Evolutionary conservation across 1,140 invertebrate species (phyloP), one percentile per base, ranked within the genome.

Genomic region (Diploscapter pachys): DNA sequence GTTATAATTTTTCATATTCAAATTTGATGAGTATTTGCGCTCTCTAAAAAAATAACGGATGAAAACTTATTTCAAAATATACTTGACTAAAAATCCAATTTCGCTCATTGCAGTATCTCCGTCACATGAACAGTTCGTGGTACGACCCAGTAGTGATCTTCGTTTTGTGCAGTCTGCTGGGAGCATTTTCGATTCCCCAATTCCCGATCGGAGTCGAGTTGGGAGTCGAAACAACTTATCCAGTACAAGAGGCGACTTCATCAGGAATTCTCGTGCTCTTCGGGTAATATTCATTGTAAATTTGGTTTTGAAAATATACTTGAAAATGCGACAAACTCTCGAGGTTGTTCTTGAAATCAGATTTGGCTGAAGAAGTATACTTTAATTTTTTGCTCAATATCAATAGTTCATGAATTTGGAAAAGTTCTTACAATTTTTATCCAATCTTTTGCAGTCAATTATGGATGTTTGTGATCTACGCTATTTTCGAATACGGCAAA

Each of bases 161-260:
- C 56, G 51, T 76, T 50, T 62, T 59, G 9, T 65, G 82, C 48
- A 64, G 77, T 55, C 54, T 52, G 2, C 73, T 84, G 63, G 81
- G 82, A 8, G 78, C 65, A 4, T 79, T 82, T 62, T 77, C 75
- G 9, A 72, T 83, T 56, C 79, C 83, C 11, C 72, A 71, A 49
- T 83, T 83, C 71, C 81, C 81, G 6, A 76, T 83, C 50, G 82
- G 81, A 4, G 64, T 83, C 4, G 82, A 82, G 75, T 54, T 83
- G 8, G 82, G 77, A 11, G 81, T 83, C 13, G 82, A 83, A 61
- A 78, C 76, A 9, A 84, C 81, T 54, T 83, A 73, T 61, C 81
- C 81, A 11, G 83, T 84, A 9, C 71, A 80, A 31, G 83, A 85
- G 68, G 82, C 82, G 3, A 82, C 82, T 3, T 83, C 83, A 9